Percentiles rank a stretch among this genome's conserved stretches.
Evolutionary conservation across 2,888 invertebrate genomes (phyloP).

Genomic region (Barypeithes pellucidus): DNA sequence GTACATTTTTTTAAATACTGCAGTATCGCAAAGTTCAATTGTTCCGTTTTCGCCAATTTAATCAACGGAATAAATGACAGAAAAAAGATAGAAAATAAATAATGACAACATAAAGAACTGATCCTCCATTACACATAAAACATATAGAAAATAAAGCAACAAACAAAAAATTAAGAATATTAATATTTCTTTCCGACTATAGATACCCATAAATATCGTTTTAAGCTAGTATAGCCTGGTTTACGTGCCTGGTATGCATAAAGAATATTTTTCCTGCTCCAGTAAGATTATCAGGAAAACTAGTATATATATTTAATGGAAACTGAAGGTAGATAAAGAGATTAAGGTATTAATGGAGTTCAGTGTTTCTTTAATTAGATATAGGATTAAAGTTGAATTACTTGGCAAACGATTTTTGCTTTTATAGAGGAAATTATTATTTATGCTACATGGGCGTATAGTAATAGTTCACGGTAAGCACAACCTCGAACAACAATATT

Average conservation of each 20-base stretch:
- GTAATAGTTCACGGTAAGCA: too few relatives aligned
- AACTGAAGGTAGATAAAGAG: constrained; percentile 21
- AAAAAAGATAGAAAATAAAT: too few relatives aligned
- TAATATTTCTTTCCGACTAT: not conserved
- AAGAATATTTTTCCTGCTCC: constrained; percentile 24
- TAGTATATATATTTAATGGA: constrained; percentile 17
- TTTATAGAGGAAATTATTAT: too few relatives aligned
- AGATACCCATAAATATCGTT: constrained; percentile 46
- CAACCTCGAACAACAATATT: too few relatives aligned
- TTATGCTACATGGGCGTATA: too few relatives aligned
- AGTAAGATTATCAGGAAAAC: constrained; percentile 34
- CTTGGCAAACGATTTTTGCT: too few relatives aligned
- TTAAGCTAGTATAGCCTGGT: constrained; percentile 39
- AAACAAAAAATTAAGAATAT: not conserved
- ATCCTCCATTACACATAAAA: not conserved
- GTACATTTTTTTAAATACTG: too few relatives aligned
- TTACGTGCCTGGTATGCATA: constrained; percentile 44
- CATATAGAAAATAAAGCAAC: not conserved
- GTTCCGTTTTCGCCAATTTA: too few relatives aligned
- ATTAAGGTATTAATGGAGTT: constrained; percentile 10
- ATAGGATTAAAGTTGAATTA: constrained; percentile 4
- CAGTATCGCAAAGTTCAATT: too few relatives aligned
- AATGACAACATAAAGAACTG: not conserved
- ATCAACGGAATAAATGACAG: too few relatives aligned
- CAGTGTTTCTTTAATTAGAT: constrained; percentile 13